Percentiles rank a stretch among this genome's conserved stretches.
phyloP scores from a whole-genome alignment of 2,113 vertebrate genomes.

The Prochilodus magdalenae region DNA sequence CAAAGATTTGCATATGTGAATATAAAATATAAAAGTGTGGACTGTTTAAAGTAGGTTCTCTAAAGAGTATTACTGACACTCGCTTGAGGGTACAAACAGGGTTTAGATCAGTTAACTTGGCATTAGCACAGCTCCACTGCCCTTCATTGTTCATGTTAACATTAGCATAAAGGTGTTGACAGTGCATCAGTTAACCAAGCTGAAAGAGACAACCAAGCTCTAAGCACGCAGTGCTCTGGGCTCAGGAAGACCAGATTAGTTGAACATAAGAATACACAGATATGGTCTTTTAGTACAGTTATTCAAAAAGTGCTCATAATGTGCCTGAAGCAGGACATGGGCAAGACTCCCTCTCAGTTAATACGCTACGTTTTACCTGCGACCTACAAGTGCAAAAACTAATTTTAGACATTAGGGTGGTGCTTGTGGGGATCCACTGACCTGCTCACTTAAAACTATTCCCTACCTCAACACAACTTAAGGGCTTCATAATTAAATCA shows the following conservation, averaged over 20 bases:
- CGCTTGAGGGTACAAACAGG: not conserved
- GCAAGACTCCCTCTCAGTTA: not conserved
- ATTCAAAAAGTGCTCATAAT: constrained; percentile 42
- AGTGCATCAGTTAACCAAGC: constrained; percentile 11
- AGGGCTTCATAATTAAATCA: not conserved
- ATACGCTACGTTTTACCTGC: constrained; percentile 46
- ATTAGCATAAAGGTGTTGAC: constrained; percentile 42
- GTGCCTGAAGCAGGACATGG: not conserved
- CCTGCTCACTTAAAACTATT: not conserved
- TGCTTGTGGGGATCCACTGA: not conserved
- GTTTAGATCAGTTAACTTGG: not conserved
- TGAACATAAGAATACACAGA: constrained; percentile 18
- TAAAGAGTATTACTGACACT: not conserved
- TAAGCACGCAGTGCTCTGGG: constrained; percentile 36
- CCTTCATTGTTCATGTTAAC: constrained; percentile 2
- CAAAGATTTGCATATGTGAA: not conserved
- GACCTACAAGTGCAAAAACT: constrained; percentile 26
- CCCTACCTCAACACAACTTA: not conserved
- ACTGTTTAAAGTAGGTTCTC: not conserved
- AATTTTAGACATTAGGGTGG: constrained; percentile 10
- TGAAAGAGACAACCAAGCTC: constrained; percentile 17
- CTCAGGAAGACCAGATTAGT: constrained; percentile 40
- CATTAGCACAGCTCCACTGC: constrained; percentile 24
- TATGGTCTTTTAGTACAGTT: constrained; percentile 17
- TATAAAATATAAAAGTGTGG: not conserved